Evolutionary conservation across 2,888 invertebrate genomes (phyloP).

Genomic region (Alcis repandata): DNA sequence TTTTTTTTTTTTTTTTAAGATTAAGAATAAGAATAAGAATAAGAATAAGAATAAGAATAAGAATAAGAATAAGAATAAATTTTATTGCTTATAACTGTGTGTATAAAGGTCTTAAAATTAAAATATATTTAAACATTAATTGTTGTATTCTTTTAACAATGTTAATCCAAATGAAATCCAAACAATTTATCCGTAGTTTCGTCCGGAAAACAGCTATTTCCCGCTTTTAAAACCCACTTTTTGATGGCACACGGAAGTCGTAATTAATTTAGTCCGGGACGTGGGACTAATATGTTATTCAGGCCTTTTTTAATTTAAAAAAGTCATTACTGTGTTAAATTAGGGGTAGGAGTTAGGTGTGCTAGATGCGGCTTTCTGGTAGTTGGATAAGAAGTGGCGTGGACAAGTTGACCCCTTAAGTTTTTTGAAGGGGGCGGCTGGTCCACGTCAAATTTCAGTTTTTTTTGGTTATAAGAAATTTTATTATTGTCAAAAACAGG

Average conservation of each 20-base stretch:
- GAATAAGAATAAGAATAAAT: too few relatives aligned
- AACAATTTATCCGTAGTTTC: conserved; percentile 35
- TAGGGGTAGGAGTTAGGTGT: conserved; percentile 10
- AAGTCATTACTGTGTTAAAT: conserved; percentile 53
- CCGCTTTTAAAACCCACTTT: conserved; percentile 17
- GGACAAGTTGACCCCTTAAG: too few relatives aligned
- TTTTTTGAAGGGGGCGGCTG: too few relatives aligned
- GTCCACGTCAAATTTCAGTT: too few relatives aligned
- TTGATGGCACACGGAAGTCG: conserved; percentile 48
- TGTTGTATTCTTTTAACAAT: background rate
- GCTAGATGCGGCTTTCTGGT: conserved; percentile 39
- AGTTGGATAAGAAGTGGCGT: too few relatives aligned
- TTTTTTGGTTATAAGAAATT: too few relatives aligned
- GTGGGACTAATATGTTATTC: conserved; percentile 54
- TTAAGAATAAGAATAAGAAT: too few relatives aligned
- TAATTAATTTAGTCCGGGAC: conserved; percentile 55
- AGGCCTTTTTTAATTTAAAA: conserved; percentile 59
- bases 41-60: too few relatives aligned
- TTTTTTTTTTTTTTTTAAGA: too few relatives aligned
- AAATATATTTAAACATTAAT: background rate
- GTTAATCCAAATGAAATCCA: background rate
- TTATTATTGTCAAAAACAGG: too few relatives aligned
- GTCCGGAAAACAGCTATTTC: conserved; percentile 37
- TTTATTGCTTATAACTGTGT: too few relatives aligned
- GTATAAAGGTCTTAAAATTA: too few relatives aligned